Percentiles rank a stretch among this genome's conserved stretches.
phyloP scores from a whole-genome alignment of 2,888 invertebrate genomes.

The Chrysolina haemoptera region DNA sequence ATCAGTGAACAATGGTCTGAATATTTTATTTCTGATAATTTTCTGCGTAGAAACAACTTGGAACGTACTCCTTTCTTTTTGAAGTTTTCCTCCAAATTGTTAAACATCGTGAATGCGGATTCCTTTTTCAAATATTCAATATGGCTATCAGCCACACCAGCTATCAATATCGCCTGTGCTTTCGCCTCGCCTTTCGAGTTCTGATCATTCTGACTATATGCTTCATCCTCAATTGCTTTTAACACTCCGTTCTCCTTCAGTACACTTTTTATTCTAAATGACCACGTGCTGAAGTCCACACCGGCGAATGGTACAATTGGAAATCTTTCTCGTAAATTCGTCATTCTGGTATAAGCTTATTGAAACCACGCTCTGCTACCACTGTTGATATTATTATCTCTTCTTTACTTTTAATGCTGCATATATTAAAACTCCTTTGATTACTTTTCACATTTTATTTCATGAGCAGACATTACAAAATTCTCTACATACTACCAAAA shows the following conservation, averaged over 20 bases:
- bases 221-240: slow-evolving; percentile 27
- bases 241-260: slow-evolving; percentile 21
- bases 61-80: slow-evolving; percentile 24
- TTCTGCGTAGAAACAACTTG: slow-evolving; percentile 19
- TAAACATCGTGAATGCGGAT: slow-evolving; percentile 10
- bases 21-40: slow-evolving; percentile 22
- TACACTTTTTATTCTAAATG: slow-evolving; percentile 30
- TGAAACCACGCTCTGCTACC: slow-evolving; percentile 21
- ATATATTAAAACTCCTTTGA: no score
- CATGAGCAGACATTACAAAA: no score
- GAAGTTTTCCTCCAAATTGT: slow-evolving; percentile 23
- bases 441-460: no score
- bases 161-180: slow-evolving; percentile 28
- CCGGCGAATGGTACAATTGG: slow-evolving; percentile 28
- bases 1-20: slow-evolving; percentile 13
- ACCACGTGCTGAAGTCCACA: slow-evolving; percentile 15
- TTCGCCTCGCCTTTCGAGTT: background rate
- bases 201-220: slow-evolving; percentile 9
- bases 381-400: slow-evolving; percentile 12
- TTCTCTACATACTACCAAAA: no score
- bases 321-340: slow-evolving; percentile 17
- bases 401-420: no score
- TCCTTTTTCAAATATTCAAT: slow-evolving; percentile 26
- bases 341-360: background rate
- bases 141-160: slow-evolving; percentile 24